A percentile compares a stretch with the other conserved stretches of the same genome.
phyloP scores from a whole-genome alignment of 2,888 invertebrate species.

The Unio delphinus region DNA sequence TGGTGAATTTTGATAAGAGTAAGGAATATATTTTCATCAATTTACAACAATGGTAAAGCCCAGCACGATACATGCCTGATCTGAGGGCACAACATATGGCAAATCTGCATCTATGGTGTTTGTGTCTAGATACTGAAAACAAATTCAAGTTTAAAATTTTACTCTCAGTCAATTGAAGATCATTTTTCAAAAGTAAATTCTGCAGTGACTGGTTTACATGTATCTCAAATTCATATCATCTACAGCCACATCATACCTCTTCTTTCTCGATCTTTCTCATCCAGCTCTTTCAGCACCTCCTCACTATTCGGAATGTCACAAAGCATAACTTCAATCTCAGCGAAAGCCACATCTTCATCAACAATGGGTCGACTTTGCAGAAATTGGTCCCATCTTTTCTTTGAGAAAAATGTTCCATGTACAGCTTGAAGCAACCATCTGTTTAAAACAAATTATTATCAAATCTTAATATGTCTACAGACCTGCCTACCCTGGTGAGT shows the following conservation, averaged over 20 bases:
- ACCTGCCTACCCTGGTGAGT: no score
- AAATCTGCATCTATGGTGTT: no score
- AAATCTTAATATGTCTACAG: no score
- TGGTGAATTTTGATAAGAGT: no score
- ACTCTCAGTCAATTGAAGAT: no score
- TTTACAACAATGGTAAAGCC: no score
- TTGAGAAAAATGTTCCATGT: conserved; percentile 64
- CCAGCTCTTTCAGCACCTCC: conserved; percentile 50
- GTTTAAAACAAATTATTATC: conserved; percentile 3
- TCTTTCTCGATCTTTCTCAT: conserved; percentile 49
- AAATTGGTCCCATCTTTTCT: conserved; percentile 61
- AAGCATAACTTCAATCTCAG: conserved; percentile 67
- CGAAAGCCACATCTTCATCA: conserved; percentile 59
- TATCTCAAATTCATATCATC: neutral
- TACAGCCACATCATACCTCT: conserved; percentile 35
- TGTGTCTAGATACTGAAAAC: no score
- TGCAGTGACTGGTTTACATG: neutral
- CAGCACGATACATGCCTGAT: no score
- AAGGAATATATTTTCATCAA: no score
- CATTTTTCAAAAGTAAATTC: neutral
- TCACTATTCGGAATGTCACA: conserved; percentile 63
- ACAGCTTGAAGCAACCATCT: conserved; percentile 67
- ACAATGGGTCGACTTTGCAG: conserved; percentile 59
- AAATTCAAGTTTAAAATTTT: no score
- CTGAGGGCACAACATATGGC: no score